Conservation (phyloP, 2,797 vertebrate genomes). For the Echeneis naucrates region DNA sequence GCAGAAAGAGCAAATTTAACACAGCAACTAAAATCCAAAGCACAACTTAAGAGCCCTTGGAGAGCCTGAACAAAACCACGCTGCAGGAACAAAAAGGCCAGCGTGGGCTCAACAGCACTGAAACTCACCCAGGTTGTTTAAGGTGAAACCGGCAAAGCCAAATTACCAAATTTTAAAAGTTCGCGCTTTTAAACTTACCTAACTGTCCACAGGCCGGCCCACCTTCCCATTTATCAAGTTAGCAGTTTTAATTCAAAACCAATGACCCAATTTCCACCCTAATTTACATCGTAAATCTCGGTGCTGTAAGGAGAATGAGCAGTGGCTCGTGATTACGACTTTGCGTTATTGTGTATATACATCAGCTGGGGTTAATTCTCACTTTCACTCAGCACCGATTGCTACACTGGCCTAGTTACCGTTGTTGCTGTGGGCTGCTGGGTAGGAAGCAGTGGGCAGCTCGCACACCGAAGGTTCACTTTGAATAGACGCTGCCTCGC, state of each 20-base stretch:
- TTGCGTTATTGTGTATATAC: not conserved
- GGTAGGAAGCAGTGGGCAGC: conserved; percentile 77
- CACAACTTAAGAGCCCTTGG: conserved; percentile 48
- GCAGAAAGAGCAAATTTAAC: conserved; percentile 66
- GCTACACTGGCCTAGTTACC: conserved; percentile 65
- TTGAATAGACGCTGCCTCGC: conserved; percentile 71
- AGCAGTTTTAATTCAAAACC: not conserved
- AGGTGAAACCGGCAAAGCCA: not conserved
- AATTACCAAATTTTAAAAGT: not conserved
- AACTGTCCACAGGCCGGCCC: not conserved
- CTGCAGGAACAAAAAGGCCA: conserved; percentile 22
- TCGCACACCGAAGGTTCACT: conserved; percentile 69
- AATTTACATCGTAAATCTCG: not conserved
- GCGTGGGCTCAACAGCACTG: conserved; percentile 14
- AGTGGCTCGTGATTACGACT: not conserved
- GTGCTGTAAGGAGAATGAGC: not conserved
- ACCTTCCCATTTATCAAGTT: not conserved
- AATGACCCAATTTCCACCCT: not conserved
- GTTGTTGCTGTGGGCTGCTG: conserved; percentile 62
- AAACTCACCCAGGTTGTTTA: conserved; percentile 19
- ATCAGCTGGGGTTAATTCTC: not conserved
- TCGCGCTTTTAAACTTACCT: not conserved
- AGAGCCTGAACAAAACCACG: conserved; percentile 45
- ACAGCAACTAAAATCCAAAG: conserved; percentile 62
- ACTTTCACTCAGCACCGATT: conserved; percentile 36